Evolutionary conservation across 2,113 vertebrate genomes (phyloP).

Genomic region (Chloebia gouldiae): DNA sequence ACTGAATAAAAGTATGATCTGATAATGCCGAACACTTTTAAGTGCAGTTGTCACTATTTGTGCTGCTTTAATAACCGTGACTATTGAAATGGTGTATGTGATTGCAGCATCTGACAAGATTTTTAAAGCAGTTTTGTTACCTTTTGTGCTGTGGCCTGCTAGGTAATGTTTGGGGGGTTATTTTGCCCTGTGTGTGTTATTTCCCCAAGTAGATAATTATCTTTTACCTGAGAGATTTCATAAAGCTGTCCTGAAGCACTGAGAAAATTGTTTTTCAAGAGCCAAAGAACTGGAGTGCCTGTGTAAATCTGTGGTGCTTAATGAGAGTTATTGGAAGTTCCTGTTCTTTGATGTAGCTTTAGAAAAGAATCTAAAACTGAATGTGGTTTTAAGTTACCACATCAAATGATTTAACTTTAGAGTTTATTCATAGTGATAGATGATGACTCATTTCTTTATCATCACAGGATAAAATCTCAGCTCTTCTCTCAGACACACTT

Average conservation of each 20-base stretch:
- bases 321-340: constrained; percentile 17
- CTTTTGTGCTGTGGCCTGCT: background rate
- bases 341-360: constrained; percentile 42
- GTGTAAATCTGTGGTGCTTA: background rate
- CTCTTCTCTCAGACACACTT: background rate
- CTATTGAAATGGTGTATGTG: background rate
- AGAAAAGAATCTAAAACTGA: constrained; percentile 39
- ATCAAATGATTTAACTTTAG: constrained; percentile 24
- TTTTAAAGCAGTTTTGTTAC: background rate
- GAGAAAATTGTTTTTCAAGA: background rate
- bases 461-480: background rate
- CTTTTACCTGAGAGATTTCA: background rate
- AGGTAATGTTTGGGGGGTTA: background rate
- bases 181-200: background rate
- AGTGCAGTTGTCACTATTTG: background rate
- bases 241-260: background rate
- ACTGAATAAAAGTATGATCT: background rate
- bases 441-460: constrained; percentile 56
- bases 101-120: background rate
- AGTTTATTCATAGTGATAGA: constrained; percentile 4
- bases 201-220: accelerated
- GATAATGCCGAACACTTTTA: background rate
- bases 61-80: accelerated
- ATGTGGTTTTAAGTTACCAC: constrained; percentile 62
- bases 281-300: background rate